Conservation (phyloP, 2,797 vertebrate species). For the Menidia menidia region DNA sequence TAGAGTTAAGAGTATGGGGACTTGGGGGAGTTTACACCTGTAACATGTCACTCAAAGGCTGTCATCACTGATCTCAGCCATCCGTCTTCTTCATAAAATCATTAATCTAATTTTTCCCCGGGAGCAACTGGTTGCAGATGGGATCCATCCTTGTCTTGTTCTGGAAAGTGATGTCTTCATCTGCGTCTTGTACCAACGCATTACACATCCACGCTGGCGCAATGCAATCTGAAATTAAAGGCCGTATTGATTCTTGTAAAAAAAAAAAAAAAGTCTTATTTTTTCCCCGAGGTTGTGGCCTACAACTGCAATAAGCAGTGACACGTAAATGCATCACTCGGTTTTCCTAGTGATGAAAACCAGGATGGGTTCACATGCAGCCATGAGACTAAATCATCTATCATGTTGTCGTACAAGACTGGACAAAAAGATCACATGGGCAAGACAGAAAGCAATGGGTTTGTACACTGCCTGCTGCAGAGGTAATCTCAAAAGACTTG, state of each 20-base stretch:
- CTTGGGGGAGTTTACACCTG: constrained; percentile 76
- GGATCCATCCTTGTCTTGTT: constrained; percentile 56
- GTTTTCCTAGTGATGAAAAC: constrained; percentile 68
- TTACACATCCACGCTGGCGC: constrained; percentile 45
- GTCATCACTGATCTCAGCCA: constrained; percentile 77
- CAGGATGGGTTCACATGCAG: constrained; percentile 53
- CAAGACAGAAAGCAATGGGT: constrained; percentile 68
- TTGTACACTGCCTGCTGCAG: constrained; percentile 67
- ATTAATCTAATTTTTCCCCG: constrained; percentile 79
- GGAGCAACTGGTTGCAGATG: constrained; percentile 76
- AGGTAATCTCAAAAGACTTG: constrained; percentile 79
- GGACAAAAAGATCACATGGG: constrained; percentile 67
- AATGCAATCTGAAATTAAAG: constrained; percentile 59
- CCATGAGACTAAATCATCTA: constrained; percentile 70
- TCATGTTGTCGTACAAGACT: constrained; percentile 70
- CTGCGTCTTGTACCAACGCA: constrained; percentile 32
- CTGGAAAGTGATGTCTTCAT: constrained; percentile 51
- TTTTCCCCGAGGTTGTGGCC: constrained; percentile 34
- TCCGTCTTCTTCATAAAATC: constrained; percentile 84
- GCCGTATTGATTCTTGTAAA: constrained; percentile 22
- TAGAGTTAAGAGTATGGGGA: constrained; percentile 56
- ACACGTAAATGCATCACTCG: constrained; percentile 55
- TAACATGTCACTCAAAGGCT: constrained; percentile 83
- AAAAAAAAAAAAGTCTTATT: constrained; percentile 4
- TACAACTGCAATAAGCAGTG: constrained; percentile 40